Conservation (phyloP, 2,888 invertebrate species). For the Thyatira batis region DNA sequence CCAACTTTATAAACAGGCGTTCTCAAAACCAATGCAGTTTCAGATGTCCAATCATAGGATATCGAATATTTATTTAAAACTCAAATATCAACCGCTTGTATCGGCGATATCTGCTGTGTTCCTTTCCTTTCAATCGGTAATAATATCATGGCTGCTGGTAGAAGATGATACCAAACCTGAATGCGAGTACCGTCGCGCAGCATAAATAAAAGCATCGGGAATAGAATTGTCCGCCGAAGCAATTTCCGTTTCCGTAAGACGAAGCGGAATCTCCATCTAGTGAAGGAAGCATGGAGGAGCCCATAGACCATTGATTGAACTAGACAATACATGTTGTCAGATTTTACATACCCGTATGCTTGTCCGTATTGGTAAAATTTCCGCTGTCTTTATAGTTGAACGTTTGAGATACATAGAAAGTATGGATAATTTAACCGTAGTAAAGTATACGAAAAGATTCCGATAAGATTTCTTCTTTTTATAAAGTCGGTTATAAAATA, state of each 20-base stretch:
- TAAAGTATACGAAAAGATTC: too few relatives aligned
- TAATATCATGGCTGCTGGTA: not conserved
- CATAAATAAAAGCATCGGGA: slow-evolving; percentile 49
- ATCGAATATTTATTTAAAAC: not conserved
- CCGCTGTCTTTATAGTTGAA: too few relatives aligned
- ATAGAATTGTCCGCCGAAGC: slow-evolving; percentile 53
- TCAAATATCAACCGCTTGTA: not conserved
- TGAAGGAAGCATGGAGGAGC: slow-evolving; percentile 8
- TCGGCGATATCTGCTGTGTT: not conserved
- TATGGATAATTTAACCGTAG: too few relatives aligned
- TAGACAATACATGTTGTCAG: too few relatives aligned
- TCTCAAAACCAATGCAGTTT: not conserved
- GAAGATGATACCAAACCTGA: slow-evolving; percentile 25
- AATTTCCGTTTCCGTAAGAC: slow-evolving; percentile 57
- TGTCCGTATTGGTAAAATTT: too few relatives aligned
- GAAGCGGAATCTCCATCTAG: slow-evolving; percentile 46
- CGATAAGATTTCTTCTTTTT: too few relatives aligned
- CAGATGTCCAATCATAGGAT: not conserved
- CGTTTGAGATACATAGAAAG: too few relatives aligned
- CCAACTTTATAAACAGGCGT: not conserved
- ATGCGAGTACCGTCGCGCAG: slow-evolving; percentile 26
- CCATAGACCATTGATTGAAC: too few relatives aligned
- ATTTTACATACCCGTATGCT: too few relatives aligned
- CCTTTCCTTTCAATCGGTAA: not conserved
- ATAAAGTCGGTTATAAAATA: too few relatives aligned